phyloP scores from a whole-genome alignment of 2,797 vertebrate species.

The Sarcoramphus papa region DNA sequence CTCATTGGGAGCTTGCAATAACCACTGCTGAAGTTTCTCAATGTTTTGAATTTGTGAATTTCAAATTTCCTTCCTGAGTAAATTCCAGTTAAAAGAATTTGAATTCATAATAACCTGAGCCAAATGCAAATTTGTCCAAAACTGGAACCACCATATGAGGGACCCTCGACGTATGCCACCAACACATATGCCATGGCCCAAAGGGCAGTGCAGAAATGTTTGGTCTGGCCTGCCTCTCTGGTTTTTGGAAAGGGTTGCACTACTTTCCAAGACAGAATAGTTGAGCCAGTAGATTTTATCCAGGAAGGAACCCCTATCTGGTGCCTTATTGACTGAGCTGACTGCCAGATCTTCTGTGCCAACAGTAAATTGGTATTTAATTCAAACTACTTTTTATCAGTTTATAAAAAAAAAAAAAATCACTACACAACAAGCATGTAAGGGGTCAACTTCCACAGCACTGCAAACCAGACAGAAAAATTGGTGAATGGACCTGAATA shows the following conservation, averaged over 20 bases:
- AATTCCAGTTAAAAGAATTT: neutral
- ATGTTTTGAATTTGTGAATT: neutral
- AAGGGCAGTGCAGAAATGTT: neutral
- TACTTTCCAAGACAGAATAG: neutral
- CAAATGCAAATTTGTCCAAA: neutral
- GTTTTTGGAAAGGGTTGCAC: neutral
- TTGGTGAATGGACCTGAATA: neutral
- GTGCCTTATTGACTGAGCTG: neutral
- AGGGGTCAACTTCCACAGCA: neutral
- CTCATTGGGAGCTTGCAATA: neutral
- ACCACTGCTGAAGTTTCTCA: neutral
- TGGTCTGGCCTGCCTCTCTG: neutral
- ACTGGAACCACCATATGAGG: neutral
- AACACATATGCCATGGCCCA: neutral
- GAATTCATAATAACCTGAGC: neutral
- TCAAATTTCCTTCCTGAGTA: neutral
- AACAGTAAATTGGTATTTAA: neutral
- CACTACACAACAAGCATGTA: neutral
- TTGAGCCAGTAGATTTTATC: neutral
- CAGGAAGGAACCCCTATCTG: neutral
- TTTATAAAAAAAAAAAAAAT: neutral
- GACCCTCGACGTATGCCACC: neutral
- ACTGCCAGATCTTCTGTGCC: neutral
- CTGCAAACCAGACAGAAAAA: neutral
- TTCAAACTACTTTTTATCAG: neutral